Base-by-base conservation (phyloP, 2,888 invertebrate species). In the Anodontia alba region DNA sequence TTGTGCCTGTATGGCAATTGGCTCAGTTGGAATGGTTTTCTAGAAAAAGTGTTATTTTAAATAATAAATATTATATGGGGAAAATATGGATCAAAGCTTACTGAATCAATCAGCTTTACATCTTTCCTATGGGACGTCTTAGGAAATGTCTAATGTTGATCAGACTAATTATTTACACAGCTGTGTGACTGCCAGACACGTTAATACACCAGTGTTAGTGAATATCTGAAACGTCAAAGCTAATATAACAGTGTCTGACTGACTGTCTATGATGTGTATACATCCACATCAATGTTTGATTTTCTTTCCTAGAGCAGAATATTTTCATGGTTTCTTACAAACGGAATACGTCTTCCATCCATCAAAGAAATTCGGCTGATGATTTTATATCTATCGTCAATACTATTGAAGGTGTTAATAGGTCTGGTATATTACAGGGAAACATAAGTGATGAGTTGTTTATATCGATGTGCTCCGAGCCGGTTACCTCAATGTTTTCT, bases 401-500 rank as follows among this genome's bases (percentile, higher is more conserved):
- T 1, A 29, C 12, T 15, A 5, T 33, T 20, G 20, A 26, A 29
- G 62, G 62, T 10, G 62, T 33, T 62, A 62, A 62, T 62, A 31
- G 12, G 62, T 62, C 62, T 62, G 62, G 33, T 29, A 33, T 29
- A 33, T 62, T 62, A 33, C 33, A 8, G 1, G 7, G 33, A 7
- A 62, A 62, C 20, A 33, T 29, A 62, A 62, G 62, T 62, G 62
- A 62, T 62, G 62, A 62, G 62, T 23, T 12, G 20, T 17, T 12
- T 33, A 31, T 62, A 62, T 62, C 62, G 29, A 62, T 62, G 62
- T 62, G 10, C 33, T 33, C 62, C 5, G 62, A 62, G 33, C 62
- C 26, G 3, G 8, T 51, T 23, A 51, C 68, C 8, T 73, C 76
- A 49, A 81, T 81, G 84, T 80, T 84, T 70, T 42, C 66, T n/a